A percentile compares a stretch with the other conserved stretches of the same genome.
Conservation (phyloP, 2,113 vertebrate genomes). For the Tringa solitaria region DNA sequence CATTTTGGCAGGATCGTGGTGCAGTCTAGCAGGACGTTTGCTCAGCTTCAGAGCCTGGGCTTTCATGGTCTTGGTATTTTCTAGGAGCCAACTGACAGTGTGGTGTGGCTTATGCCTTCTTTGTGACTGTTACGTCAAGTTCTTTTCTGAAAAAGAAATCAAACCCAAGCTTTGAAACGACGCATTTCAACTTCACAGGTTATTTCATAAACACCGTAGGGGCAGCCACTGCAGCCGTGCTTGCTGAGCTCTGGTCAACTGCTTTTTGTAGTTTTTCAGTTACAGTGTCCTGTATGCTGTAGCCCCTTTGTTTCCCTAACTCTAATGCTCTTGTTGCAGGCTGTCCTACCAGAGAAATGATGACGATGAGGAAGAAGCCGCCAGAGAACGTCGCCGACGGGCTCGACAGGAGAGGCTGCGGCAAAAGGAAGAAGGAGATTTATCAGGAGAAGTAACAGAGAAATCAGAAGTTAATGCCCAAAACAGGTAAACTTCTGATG, state of each 20-base stretch:
- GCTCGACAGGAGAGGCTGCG: slow-evolving; percentile 90
- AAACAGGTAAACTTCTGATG: slow-evolving; percentile 82
- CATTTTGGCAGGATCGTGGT: neutral
- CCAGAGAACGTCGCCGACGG: slow-evolving; percentile 89
- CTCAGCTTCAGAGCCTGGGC: neutral
- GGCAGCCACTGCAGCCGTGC: neutral
- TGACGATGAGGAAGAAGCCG: slow-evolving; percentile 94
- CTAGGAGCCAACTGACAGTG: neutral
- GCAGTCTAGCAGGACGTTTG: neutral
- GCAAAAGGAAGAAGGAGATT: slow-evolving; percentile 82
- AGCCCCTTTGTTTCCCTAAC: neutral
- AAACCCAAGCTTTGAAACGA: neutral
- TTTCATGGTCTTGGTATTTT: neutral
- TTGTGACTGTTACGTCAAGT: neutral
- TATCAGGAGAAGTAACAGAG: slow-evolving; percentile 73
- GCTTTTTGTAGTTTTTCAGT: neutral
- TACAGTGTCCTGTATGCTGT: too few species aligned
- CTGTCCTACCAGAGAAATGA: slow-evolving; percentile 82
- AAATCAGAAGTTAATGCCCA: slow-evolving; percentile 81
- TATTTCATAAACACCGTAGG: neutral
- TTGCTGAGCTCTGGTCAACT: neutral
- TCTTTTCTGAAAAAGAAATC: neutral
- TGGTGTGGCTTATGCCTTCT: neutral
- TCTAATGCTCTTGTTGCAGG: slow-evolving; percentile 67
- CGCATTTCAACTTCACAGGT: fast-evolving